Evolutionary conservation across 37 sponge, comb jelly and placozoan species (phyloP).

Genomic region (Mnemiopsis leidyi): DNA sequence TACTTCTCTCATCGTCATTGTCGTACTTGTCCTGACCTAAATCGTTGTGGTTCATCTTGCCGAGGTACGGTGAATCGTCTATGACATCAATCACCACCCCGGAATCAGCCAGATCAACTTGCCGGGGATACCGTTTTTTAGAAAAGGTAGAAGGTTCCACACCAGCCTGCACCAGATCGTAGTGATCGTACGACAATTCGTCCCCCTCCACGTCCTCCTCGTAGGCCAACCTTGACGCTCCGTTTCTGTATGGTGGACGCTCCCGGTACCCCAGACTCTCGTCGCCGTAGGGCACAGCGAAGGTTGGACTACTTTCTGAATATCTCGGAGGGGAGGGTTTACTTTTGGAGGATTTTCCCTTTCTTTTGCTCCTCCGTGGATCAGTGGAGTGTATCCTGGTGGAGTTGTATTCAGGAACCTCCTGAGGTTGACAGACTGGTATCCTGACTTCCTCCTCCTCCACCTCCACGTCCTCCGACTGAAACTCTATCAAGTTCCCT

Average conservation of each 20-base stretch:
- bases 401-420: background rate
- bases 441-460: background rate
- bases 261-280: background rate
- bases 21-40: background rate
- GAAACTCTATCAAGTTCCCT: background rate
- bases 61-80: background rate
- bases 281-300: background rate
- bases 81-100: background rate
- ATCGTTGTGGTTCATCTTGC: background rate
- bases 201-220: background rate
- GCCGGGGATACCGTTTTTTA: background rate
- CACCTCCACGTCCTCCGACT: background rate
- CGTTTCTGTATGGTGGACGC: background rate
- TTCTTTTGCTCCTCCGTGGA: background rate
- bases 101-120: background rate
- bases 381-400: background rate
- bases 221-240: background rate
- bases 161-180: constrained; percentile 5
- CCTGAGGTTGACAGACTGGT: background rate
- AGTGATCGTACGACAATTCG: constrained; percentile 37
- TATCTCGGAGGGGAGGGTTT: background rate
- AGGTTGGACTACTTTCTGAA: background rate
- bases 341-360: background rate
- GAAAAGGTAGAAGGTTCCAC: background rate
- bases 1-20: background rate